Percentiles rank a stretch among this genome's conserved stretches.
Evolutionary conservation across 2,797 vertebrate species (phyloP).

Genomic region (Spondyliosoma cantharus): DNA sequence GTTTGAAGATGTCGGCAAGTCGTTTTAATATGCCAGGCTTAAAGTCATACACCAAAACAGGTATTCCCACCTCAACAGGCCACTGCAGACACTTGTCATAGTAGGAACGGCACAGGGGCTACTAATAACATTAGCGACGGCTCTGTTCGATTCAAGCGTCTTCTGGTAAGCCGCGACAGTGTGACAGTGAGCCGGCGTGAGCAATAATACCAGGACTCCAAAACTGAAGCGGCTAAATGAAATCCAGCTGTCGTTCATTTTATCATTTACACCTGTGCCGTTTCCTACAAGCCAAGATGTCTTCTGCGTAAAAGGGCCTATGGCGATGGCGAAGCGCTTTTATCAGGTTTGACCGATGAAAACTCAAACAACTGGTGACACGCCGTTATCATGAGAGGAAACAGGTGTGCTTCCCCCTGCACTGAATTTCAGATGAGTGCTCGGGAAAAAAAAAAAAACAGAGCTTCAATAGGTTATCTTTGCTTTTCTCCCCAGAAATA

Average conservation of each 20-base stretch:
- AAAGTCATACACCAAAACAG: not conserved
- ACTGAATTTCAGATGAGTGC: not conserved
- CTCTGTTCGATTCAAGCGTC: not conserved
- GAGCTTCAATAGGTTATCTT: not conserved
- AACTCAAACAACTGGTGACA: slow-evolving; percentile 6
- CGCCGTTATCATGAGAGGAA: not conserved
- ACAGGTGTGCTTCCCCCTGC: not conserved
- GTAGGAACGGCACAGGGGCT: not conserved
- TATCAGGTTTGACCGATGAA: not conserved
- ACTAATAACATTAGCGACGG: not conserved
- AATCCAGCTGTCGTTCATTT: not conserved
- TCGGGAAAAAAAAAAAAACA: not conserved
- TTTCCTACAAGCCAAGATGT: slow-evolving; percentile 7
- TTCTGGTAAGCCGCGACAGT: not conserved
- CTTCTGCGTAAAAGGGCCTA: not conserved
- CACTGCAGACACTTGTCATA: not conserved
- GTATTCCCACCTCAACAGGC: not conserved
- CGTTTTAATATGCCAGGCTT: not conserved
- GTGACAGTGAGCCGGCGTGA: not conserved
- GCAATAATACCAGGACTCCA: no score
- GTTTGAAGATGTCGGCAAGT: slow-evolving; percentile 9
- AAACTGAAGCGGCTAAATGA: not conserved
- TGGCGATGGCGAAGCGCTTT: not conserved
- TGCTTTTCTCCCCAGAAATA: not conserved
- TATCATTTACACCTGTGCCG: slow-evolving; percentile 11